Percentiles rank a stretch among this genome's conserved stretches.
These are phyloP conservation scores for Ormia ochracea DNA, from an alignment of 2,888 invertebrate genomes.

Conservation along the genomic window DNA sequence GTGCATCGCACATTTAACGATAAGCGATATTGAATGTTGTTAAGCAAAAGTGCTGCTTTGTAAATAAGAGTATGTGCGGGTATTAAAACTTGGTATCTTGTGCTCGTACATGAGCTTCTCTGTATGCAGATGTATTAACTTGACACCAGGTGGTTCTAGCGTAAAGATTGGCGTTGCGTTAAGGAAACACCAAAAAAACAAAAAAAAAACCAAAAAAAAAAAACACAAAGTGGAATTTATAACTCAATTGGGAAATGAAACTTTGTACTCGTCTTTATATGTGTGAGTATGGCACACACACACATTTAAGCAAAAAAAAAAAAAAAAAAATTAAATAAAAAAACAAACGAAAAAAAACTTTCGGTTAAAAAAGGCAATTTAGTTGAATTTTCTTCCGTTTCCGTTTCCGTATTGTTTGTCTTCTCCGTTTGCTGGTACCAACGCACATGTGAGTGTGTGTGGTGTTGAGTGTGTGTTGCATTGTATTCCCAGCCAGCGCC, in stretches of 20 bases:
- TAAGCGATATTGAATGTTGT: conserved; percentile 41
- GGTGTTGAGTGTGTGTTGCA: no score
- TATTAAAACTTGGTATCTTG: background rate
- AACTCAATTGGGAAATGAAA: conserved; percentile 62
- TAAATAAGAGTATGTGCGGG: background rate
- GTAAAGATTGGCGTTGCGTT: conserved; percentile 60
- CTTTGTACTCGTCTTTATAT: conserved; percentile 28
- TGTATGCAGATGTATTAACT: conserved; percentile 20
- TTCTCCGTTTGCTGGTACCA: background rate
- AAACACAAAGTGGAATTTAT: conserved; percentile 61
- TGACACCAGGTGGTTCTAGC: conserved; percentile 61
- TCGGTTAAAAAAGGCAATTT: conserved; percentile 38
- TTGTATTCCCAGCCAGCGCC: conserved; percentile 19
- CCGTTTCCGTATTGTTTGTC: background rate
- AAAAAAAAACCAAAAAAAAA: background rate
- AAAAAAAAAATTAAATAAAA: conserved; percentile 2
- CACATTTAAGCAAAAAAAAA: no score
- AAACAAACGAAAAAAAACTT: background rate
- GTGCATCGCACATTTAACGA: conserved; percentile 30
- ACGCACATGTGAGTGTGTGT: background rate
- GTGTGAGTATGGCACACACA: conserved; percentile 6
- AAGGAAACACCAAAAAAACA: conserved; percentile 9
- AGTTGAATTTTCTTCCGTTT: conserved; percentile 4
- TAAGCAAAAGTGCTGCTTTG: background rate
- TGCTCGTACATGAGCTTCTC: no score